A percentile compares a stretch with the other conserved stretches of the same genome.
Evolutionary conservation across 2,797 vertebrate species (phyloP).

Genomic region (Sandelia bainsii): DNA sequence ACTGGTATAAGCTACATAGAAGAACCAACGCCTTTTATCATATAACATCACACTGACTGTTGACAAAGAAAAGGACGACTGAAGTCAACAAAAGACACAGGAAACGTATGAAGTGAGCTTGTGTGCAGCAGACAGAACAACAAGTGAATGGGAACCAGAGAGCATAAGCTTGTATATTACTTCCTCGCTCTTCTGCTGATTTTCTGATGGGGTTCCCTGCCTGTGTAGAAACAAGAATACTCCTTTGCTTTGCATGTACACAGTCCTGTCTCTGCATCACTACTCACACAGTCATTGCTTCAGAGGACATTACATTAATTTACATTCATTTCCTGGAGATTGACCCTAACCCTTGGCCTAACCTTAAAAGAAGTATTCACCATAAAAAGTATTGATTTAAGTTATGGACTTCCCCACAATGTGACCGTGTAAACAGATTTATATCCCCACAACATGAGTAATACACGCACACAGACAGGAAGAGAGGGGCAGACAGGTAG

Average conservation of each 20-base stretch:
- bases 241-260: slow-evolving; percentile 57
- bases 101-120: slow-evolving; percentile 1
- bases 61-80: not conserved
- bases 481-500: not conserved
- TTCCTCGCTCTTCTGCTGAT: slow-evolving; percentile 43
- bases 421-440: not conserved
- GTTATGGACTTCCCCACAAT: not conserved
- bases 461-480: slow-evolving; percentile 1
- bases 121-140: slow-evolving; percentile 19
- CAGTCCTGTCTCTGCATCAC: slow-evolving; percentile 9
- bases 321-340: not conserved
- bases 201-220: slow-evolving; percentile 46
- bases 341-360: too few relatives aligned
- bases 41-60: not conserved
- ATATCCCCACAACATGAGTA: not conserved
- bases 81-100: slow-evolving; percentile 20
- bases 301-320: not conserved
- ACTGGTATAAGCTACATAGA: too few relatives aligned
- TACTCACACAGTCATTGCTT: not conserved
- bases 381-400: not conserved
- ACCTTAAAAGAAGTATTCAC: not conserved
- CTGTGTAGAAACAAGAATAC: slow-evolving; percentile 44
- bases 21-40: not conserved
- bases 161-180: slow-evolving; percentile 11
- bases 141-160: not conserved